Percentiles rank a stretch among this genome's conserved stretches.
phyloP scores from a whole-genome alignment of 1,140 invertebrate species.

The Sycophila sp. region DNA sequence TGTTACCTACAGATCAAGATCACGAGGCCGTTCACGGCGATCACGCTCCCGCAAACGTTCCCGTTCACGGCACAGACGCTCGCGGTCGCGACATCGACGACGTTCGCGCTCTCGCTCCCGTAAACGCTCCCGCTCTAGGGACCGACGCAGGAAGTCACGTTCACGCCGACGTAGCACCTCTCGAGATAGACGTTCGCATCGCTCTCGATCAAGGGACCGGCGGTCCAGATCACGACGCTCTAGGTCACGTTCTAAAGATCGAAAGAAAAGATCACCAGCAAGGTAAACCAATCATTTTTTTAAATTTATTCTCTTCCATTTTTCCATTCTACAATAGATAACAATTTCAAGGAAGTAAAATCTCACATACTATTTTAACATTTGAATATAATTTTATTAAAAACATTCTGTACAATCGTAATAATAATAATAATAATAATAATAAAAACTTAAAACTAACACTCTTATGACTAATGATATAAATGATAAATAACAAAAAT shows the following conservation, averaged over 20 bases:
- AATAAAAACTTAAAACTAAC: background rate
- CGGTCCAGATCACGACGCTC: slow-evolving; percentile 65
- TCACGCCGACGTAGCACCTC: slow-evolving; percentile 62
- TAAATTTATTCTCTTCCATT: background rate
- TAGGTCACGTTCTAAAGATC: slow-evolving; percentile 67
- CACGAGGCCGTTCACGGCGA: slow-evolving; percentile 65
- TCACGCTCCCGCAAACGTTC: slow-evolving; percentile 68
- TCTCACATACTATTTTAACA: background rate
- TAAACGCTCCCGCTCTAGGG: slow-evolving; percentile 66
- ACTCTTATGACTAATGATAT: background rate
- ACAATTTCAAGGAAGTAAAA: background rate
- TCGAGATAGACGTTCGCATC: slow-evolving; percentile 55
- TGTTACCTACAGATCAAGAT: slow-evolving; percentile 69
- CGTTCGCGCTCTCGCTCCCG: slow-evolving; percentile 65
- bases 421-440: background rate
- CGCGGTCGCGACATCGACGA: slow-evolving; percentile 61
- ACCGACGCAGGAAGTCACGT: slow-evolving; percentile 60
- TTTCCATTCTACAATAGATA: background rate
- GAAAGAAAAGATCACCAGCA: slow-evolving; percentile 50
- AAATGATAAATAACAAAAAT: slow-evolving; percentile 42
- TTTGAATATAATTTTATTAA: background rate
- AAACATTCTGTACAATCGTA: background rate
- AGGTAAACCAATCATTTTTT: slow-evolving; percentile 10
- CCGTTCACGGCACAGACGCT: slow-evolving; percentile 71
- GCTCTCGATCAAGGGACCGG: slow-evolving; percentile 51